Evolutionary conservation across 1,140 invertebrate species (phyloP), one percentile per base, ranked within the genome.

Genomic region (Panulirus ornatus): DNA sequence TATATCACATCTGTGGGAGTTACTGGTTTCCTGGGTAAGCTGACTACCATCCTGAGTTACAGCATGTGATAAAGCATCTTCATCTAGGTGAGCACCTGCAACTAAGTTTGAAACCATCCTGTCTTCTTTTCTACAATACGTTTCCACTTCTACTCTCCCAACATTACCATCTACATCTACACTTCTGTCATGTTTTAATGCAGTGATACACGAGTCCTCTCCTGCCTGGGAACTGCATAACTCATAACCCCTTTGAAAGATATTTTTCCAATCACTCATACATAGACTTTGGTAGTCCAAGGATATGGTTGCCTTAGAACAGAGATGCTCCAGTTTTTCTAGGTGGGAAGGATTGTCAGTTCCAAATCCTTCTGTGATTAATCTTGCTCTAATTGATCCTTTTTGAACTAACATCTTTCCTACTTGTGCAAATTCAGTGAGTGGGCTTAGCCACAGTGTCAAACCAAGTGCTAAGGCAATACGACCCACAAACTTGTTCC

Each of bases 381-480:
- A 70, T 70, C 63, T 82, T 58, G 36, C 78, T 19, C 87, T 82
- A 8, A 89, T 34, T 38, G 87, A 34, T 40, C 42, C 70, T 42
- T 36, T 89, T 44, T 76, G 42, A 19, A 89, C 44, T 30, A 73
- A 58, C 51, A 3, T 58, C 44, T 83, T 89, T 11, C 47, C 87
- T 54, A 83, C 71, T 58, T 83, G 63, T 11, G 54, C 30, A 6
- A 89, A 42, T 42, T 89, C 87, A 36, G 40, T 40, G 30, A 83
- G 66, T 58, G 87, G 87, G 71, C 81, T 89, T 22, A 89, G 71
- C 87, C 87, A 89, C 0, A 89, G 44, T 38, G 87, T 89, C 6
- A 16, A 63, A 42, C 81, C 70, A 40, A 89, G 51, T 19, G 87
- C 63, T 16, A 89, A 51, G 8, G n/a, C n/a, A 73, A 89, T 89